Conservation (phyloP, 2,888 invertebrate genomes). For the Conomelus anceps region DNA sequence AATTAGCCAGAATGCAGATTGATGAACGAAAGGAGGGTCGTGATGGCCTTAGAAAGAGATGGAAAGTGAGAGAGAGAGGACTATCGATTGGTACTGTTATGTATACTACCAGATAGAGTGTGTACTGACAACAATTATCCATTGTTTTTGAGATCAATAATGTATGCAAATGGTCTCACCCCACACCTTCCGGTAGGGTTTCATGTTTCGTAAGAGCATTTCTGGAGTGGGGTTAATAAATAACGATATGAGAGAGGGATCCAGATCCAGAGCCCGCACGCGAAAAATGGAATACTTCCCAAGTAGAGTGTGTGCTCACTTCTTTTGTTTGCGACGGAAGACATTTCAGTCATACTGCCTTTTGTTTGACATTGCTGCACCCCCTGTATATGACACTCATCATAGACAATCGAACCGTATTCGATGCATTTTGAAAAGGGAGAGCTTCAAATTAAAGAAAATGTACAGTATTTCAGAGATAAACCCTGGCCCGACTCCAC, state of each 20-base stretch:
- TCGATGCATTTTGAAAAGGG: not conserved
- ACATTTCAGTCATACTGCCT: not conserved
- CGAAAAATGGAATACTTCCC: conserved; percentile 5
- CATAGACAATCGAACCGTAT: not conserved
- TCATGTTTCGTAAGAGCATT: conserved; percentile 16
- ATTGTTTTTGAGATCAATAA: conserved; percentile 29
- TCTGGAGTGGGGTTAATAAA: conserved; percentile 16
- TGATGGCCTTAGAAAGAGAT: not conserved
- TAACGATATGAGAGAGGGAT: conserved; percentile 16
- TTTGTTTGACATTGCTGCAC: not conserved
- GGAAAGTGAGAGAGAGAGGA: not conserved
- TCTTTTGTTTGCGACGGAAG: not conserved
- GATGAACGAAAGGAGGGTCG: not conserved
- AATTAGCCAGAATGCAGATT: not conserved
- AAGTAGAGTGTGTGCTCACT: conserved; percentile 4
- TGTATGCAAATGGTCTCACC: conserved; percentile 28
- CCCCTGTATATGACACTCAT: not conserved
- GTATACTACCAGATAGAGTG: not conserved
- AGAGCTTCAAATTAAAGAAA: too few relatives aligned
- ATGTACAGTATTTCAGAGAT: too few relatives aligned
- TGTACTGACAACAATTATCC: conserved; percentile 23
- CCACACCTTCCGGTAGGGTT: conserved; percentile 23
- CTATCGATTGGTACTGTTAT: not conserved
- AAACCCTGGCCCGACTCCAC: too few relatives aligned
- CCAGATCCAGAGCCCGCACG: not conserved